Evolutionary conservation across 2,888 invertebrate species (phyloP).

Genomic region (Napeogenes inachia): DNA sequence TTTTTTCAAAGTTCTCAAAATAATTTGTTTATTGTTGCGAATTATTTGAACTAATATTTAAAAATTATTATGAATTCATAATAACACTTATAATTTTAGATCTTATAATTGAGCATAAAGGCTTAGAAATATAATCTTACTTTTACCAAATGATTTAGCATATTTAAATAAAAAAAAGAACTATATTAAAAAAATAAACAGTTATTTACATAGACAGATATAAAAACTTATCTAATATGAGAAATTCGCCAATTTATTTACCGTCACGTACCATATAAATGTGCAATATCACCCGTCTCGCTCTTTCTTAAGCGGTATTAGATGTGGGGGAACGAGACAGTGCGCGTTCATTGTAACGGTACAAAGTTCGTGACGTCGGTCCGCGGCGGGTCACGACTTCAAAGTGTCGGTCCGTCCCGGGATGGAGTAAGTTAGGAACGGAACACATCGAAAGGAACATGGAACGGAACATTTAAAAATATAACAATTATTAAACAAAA

Average conservation of each 20-base stretch:
- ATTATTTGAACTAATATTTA: no score
- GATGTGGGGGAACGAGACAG: conserved; percentile 47
- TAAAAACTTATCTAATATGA: conserved; percentile 4
- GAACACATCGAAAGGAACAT: background rate
- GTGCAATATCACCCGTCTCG: conserved; percentile 39
- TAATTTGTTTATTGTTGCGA: no score
- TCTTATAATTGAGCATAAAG: no score
- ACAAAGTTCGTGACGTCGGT: conserved; percentile 66
- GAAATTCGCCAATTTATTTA: conserved; percentile 8
- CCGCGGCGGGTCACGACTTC: conserved; percentile 73
- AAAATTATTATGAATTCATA: no score
- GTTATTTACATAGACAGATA: background rate
- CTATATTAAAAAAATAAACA: no score
- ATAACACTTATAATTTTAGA: no score
- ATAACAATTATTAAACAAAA: no score
- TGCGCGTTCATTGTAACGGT: conserved; percentile 59
- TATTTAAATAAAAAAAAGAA: no score
- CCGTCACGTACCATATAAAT: conserved; percentile 13
- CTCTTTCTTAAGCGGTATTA: conserved; percentile 36
- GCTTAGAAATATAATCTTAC: no score
- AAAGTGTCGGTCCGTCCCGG: conserved; percentile 67
- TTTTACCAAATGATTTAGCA: no score
- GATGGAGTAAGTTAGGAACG: conserved; percentile 42
- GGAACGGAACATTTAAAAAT: no score
- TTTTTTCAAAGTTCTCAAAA: no score